Evolutionary conservation across 2,113 vertebrate genomes (phyloP), one percentile per base, ranked within the genome.

Genomic region (Megaceryle torquata): DNA sequence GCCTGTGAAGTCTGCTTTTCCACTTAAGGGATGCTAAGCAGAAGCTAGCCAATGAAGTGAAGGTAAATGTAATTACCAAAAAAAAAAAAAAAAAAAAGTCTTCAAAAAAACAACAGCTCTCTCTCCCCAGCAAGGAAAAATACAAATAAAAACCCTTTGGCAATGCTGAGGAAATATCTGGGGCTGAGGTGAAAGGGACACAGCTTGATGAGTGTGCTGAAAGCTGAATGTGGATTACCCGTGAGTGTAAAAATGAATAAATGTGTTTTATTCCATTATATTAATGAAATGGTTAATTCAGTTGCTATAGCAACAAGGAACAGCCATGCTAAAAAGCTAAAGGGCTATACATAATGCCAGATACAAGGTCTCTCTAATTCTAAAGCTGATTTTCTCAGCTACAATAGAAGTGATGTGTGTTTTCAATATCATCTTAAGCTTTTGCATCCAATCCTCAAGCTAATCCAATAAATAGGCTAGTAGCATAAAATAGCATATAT

Each of bases 301-400:
- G 98, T 99, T 98, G 97, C 98, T 98, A 98, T 98, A 98, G 98
- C 96, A 98, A 99, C 98, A 97, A 97, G 96, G 98, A 98, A 98
- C 98, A 97, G 97, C 97, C 95, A 97, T 98, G 97, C 97, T 98
- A 97, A 98, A 98, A 98, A 97, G 97, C 98, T 97, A 98, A 98
- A 98, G 98, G 97, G 97, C 98, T 98, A 97, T 96, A 95, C 97
- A 98, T 98, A 98, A 98, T 97, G 98, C 98, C 98, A 98, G 97
- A 94, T 97, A 98, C 98, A 98, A 98, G 98, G 97, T 97, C 97
- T 98, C 92, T 95, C 95, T 97, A 97, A 98, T 98, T 98, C 98
- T 97, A 98, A 98, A 98, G 98, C 97, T 98, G 97, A 97, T 98
- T 98, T 98, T 98, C 98, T 97, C 95, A 95, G 97, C 96, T 95